Evolutionary conservation across 2,888 invertebrate species (phyloP), one percentile per base, ranked within the genome.

Genomic region (Ceraclea dissimilis): DNA sequence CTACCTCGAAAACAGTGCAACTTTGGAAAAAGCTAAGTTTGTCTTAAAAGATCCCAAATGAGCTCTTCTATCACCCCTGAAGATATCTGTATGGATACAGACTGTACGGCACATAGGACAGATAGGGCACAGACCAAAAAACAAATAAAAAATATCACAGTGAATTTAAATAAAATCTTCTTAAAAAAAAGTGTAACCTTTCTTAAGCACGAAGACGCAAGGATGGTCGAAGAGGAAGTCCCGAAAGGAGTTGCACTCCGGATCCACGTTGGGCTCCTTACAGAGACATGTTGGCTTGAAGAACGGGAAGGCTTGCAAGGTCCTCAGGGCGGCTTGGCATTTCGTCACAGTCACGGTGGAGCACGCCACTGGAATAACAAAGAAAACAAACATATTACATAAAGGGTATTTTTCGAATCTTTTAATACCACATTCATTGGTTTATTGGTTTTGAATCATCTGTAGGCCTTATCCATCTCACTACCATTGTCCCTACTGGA

Each of bases 201-300:
- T 92, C 75, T 90, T 90, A 70, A 85, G 81, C 64, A 91, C 92
- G 73, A 90, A 90, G 68, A 90, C 88, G 78, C 93, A 93, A 61
- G 93, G 93, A 79, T 93, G 93, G 75, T 93, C 93, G 74, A 93
- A 93, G 65, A 93, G 82, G 74, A 92, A 93, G 79, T 92, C 91
- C 70, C 90, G 85, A 80, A 93, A 93, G 69, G 89, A 88, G 79
- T 92, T 93, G 75, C 93, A 93, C 69, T 92, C 91, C 62, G 90
- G 91, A 72, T 93, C 93, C 69, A 90, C 86, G 74, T 87, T 88
- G 44, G 92, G 92, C 69, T 93, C 92, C 65, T 88, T 84, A 78
- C 93, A 93, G 69, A 93, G 84, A 73, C 93, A 93, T 65, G 93
- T 93, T 66, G 93, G 93, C 70, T 88, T 88, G 81, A 93, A 93